Evolutionary conservation across 2,888 invertebrate species (phyloP).

Genomic region (Lithophane ornitopus): DNA sequence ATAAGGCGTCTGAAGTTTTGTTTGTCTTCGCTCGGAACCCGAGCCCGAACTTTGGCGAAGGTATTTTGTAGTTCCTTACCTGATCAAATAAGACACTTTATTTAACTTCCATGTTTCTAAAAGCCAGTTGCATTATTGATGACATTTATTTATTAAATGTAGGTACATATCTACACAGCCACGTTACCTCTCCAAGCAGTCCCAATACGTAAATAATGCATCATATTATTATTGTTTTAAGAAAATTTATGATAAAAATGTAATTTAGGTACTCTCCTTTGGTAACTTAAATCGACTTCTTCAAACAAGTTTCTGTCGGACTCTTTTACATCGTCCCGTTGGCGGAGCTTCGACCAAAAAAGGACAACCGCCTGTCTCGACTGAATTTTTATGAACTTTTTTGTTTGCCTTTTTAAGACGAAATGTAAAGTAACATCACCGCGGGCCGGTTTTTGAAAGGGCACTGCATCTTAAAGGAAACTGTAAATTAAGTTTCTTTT

Average conservation of each 20-base stretch:
- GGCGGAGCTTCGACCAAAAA: conserved; percentile 79
- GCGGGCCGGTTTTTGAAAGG: conserved; percentile 76
- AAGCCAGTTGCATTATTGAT: conserved; percentile 26
- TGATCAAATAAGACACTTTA: conserved; percentile 37
- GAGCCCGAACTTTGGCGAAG: conserved; percentile 33
- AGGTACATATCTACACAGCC: background rate
- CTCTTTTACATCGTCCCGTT: conserved; percentile 79
- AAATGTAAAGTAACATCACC: conserved; percentile 80
- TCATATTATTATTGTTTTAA: conserved; percentile 59
- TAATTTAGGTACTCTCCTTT: conserved; percentile 76
- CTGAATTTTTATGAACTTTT: conserved; percentile 87
- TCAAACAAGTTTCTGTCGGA: conserved; percentile 82
- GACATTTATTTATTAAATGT: conserved; percentile 16
- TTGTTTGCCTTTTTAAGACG: conserved; percentile 81
- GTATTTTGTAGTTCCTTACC: conserved; percentile 54
- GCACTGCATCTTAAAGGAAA: conserved; percentile 77
- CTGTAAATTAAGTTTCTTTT: conserved; percentile 76
- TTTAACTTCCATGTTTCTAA: conserved; percentile 31
- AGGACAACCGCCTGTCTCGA: conserved; percentile 78
- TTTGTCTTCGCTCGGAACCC: conserved; percentile 43
- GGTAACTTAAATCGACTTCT: conserved; percentile 88
- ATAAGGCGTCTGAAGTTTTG: conserved; percentile 59
- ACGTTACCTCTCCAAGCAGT: background rate
- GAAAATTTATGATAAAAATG: conserved; percentile 65
- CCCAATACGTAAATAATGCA: conserved; percentile 43